phyloP scores from a whole-genome alignment of 2,797 vertebrate species.

The Eremophila alpestris region DNA sequence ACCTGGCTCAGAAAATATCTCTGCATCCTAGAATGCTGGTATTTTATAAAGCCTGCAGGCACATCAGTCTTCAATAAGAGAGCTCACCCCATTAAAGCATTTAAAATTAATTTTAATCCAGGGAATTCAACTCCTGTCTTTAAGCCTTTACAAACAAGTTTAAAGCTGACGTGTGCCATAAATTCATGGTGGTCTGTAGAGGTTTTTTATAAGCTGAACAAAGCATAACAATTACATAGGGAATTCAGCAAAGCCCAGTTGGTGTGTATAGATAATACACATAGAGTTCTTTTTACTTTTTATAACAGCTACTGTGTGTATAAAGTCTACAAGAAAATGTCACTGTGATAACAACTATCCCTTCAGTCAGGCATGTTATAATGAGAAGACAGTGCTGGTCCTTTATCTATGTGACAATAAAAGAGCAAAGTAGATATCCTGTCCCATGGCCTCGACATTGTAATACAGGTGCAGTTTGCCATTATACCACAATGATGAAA shows the following conservation, averaged over 20 bases:
- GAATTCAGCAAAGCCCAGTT: slow-evolving; percentile 5
- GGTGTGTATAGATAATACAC: not conserved
- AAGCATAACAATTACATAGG: not conserved
- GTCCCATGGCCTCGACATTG: not conserved
- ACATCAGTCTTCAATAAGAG: slow-evolving; percentile 14
- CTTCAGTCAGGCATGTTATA: not conserved
- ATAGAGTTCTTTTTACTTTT: not conserved
- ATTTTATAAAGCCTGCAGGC: slow-evolving; percentile 38
- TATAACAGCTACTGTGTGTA: not conserved
- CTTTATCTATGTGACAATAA: not conserved
- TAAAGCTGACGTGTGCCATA: slow-evolving; percentile 14
- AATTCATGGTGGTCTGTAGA: not conserved
- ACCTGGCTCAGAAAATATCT: slow-evolving; percentile 19
- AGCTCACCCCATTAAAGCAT: slow-evolving; percentile 3
- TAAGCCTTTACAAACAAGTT: slow-evolving; percentile 35
- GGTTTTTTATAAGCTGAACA: not conserved
- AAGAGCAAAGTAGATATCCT: not conserved
- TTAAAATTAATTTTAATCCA: slow-evolving; percentile 48
- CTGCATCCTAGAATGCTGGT: not conserved
- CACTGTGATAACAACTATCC: not conserved
- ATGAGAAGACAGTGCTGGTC: not conserved
- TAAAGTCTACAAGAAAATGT: not conserved
- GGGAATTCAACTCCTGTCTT: slow-evolving; percentile 37
- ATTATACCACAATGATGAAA: not conserved
- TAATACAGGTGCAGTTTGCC: not conserved